Conservation (phyloP, 2,888 invertebrate species). For the Thysanoteuthis rhombus region DNA sequence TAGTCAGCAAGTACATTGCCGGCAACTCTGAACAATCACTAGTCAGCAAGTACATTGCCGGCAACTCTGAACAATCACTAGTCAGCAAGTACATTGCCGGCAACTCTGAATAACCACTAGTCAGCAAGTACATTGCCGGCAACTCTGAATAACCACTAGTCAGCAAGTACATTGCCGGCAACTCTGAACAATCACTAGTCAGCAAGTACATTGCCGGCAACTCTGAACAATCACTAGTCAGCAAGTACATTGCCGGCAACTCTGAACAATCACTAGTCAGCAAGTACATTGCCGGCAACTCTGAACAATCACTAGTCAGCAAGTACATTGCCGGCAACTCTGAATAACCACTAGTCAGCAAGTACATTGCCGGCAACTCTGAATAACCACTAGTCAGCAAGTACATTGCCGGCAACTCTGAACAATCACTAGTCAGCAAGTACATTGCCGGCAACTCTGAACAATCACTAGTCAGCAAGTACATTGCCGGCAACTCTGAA, state of each 20-base stretch:
- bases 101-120: background rate
- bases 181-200: background rate
- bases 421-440: background rate
- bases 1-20: background rate
- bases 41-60: background rate
- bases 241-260: background rate
- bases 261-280: background rate
- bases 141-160: background rate
- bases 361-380: background rate
- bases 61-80: background rate
- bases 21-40: background rate
- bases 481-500: background rate
- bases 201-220: background rate
- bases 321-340: background rate
- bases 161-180: background rate
- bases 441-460: background rate
- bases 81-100: background rate
- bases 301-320: background rate
- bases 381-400: background rate
- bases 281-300: background rate
- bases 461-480: background rate
- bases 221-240: background rate
- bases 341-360: background rate
- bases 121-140: background rate
- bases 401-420: background rate